Evolutionary conservation across 2,113 vertebrate species (phyloP).

Genomic region (Probosciger aterrimus): DNA sequence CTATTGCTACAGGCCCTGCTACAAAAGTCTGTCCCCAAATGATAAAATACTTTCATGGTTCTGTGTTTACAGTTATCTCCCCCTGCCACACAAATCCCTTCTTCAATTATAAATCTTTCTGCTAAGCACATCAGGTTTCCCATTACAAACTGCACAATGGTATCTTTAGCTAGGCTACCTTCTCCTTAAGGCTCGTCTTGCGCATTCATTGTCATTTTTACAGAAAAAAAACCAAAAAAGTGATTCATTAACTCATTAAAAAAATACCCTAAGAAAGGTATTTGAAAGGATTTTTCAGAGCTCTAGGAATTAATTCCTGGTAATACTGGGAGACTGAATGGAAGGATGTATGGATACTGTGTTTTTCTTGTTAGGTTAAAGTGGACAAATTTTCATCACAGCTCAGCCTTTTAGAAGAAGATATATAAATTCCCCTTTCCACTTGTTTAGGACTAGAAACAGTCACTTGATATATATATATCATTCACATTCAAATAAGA

Average conservation of each 20-base stretch:
- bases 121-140: neutral
- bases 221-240: neutral
- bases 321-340: neutral
- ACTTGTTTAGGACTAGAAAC: neutral
- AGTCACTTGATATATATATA: neutral
- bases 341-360: neutral
- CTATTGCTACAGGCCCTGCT: neutral
- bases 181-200: neutral
- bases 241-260: neutral
- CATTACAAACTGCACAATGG: rapidly evolving
- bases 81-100: too few relatives aligned
- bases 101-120: neutral
- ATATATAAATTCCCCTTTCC: neutral
- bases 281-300: neutral
- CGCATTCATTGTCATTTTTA: neutral
- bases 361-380: neutral
- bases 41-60: neutral
- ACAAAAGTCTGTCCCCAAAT: neutral
- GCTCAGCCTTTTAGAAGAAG: neutral
- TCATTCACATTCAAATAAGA: neutral
- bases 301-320: neutral
- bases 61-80: neutral
- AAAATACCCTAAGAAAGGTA: neutral
- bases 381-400: neutral
- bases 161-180: neutral